These are phyloP conservation scores for Subanguina moxae DNA, from an alignment of 1,140 invertebrate genomes.

Conservation along the genomic window DNA sequence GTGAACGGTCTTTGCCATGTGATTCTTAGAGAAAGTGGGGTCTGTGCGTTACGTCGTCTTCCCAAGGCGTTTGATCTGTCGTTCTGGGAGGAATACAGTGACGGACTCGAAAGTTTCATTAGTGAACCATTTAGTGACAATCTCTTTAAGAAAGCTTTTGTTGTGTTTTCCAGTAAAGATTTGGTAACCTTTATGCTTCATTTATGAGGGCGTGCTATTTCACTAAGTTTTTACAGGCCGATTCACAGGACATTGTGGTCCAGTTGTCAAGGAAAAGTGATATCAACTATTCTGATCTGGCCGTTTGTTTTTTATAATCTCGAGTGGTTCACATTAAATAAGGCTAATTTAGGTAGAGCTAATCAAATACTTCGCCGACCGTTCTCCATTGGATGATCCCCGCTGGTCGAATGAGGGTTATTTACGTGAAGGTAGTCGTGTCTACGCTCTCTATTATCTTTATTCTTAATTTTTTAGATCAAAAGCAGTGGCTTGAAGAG, in stretches of 20 bases:
- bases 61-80: constrained; percentile 29
- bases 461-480: not conserved
- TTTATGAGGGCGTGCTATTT: not conserved
- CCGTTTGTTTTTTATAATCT: not conserved
- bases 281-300: not conserved
- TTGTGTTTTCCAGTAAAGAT: constrained; percentile 27
- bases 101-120: not conserved
- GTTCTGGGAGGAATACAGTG: constrained; percentile 32
- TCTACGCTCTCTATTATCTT: constrained; percentile 4
- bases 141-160: constrained; percentile 25
- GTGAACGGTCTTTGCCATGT: constrained; percentile 31
- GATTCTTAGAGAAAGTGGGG: constrained; percentile 17
- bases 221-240: not conserved
- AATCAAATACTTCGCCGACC: not conserved
- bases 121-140: constrained; percentile 21
- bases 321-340: not conserved
- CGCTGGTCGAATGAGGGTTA: constrained; percentile 14
- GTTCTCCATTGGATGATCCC: constrained; percentile 15
- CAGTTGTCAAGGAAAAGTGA: not conserved
- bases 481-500: constrained; percentile 2
- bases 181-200: constrained; percentile 15
- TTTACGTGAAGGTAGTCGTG: not conserved
- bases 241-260: not conserved
- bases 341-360: too few relatives aligned
- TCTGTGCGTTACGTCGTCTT: constrained; percentile 30